Evolutionary conservation across 2,797 vertebrate genomes (phyloP).

Genomic region (Hephaestus fuliginosus): DNA sequence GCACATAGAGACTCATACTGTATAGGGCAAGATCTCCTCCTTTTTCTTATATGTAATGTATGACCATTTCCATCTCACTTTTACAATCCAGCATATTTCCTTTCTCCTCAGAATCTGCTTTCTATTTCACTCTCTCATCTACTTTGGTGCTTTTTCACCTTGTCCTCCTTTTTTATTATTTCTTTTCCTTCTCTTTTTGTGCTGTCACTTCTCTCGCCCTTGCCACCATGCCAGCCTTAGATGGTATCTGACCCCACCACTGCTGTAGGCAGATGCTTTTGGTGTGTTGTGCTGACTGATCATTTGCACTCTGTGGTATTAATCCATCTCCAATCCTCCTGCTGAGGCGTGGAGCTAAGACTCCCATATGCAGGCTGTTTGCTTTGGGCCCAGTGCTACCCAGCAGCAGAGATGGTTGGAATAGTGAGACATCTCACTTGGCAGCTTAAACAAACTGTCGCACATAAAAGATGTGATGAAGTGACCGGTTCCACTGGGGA

Average conservation of each 20-base stretch:
- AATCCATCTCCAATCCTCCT: conserved; percentile 2
- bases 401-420: background rate
- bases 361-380: background rate
- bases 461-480: conserved; percentile 12
- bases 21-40: conserved; percentile 32
- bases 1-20: conserved; percentile 15
- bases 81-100: conserved; percentile 10
- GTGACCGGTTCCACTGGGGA: background rate
- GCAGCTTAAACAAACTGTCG: conserved; percentile 7
- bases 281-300: conserved; percentile 14
- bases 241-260: conserved; percentile 2
- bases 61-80: conserved; percentile 24
- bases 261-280: conserved; percentile 28
- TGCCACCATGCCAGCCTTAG: background rate
- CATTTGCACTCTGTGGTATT: conserved; percentile 8
- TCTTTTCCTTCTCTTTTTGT: background rate
- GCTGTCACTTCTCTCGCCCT: background rate
- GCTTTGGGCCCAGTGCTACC: background rate
- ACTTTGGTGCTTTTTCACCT: conserved; percentile 8
- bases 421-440: conserved; percentile 11
- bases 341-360: conserved; percentile 9
- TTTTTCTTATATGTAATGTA: conserved; percentile 23
- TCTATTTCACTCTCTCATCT: conserved; percentile 10
- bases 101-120: conserved; percentile 7
- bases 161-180: background rate